These are phyloP conservation scores for Synanthedon andrenaeformis DNA, from an alignment of 2,888 invertebrate genomes.

Conservation along the genomic window DNA sequence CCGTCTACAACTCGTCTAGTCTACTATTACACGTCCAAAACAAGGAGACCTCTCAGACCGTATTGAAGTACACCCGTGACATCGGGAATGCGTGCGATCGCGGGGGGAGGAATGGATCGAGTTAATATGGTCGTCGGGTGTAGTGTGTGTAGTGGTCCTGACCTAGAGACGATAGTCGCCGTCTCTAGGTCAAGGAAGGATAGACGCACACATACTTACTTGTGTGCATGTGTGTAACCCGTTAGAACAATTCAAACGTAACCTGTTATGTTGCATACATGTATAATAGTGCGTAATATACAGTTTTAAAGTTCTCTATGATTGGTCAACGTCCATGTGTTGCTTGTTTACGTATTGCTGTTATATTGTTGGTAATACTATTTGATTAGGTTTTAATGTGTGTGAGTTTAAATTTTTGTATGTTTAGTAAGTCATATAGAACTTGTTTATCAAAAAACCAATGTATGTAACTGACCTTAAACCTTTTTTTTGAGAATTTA, in stretches of 20 bases:
- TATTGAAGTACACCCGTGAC: slow-evolving; percentile 27
- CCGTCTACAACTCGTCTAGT: slow-evolving; percentile 62
- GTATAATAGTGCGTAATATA: slow-evolving; percentile 10
- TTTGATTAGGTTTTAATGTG: too few species aligned
- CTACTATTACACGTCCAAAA: slow-evolving; percentile 31
- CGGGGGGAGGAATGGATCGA: slow-evolving; percentile 19
- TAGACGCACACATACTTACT: slow-evolving; percentile 28
- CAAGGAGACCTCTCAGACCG: slow-evolving; percentile 22
- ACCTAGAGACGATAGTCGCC: slow-evolving; percentile 62
- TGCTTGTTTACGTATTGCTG: too few species aligned
- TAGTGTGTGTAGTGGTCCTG: slow-evolving; percentile 61
- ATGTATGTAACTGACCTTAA: too few species aligned
- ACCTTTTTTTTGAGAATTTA: too few species aligned
- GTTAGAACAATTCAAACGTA: slow-evolving; percentile 5
- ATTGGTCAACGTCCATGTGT: neutral
- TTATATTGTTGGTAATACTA: too few species aligned
- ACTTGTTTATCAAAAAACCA: too few species aligned
- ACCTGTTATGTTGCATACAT: slow-evolving; percentile 31
- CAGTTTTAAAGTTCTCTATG: slow-evolving; percentile 3
- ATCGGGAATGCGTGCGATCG: slow-evolving; percentile 4
- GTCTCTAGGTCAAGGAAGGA: slow-evolving; percentile 68
- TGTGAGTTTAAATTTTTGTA: too few species aligned
- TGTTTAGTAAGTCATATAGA: too few species aligned
- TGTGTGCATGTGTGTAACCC: slow-evolving; percentile 1
- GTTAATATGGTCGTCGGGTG: slow-evolving; percentile 30